phyloP scores from a whole-genome alignment of 2,113 vertebrate species.

The Peromyscus polionotus region DNA sequence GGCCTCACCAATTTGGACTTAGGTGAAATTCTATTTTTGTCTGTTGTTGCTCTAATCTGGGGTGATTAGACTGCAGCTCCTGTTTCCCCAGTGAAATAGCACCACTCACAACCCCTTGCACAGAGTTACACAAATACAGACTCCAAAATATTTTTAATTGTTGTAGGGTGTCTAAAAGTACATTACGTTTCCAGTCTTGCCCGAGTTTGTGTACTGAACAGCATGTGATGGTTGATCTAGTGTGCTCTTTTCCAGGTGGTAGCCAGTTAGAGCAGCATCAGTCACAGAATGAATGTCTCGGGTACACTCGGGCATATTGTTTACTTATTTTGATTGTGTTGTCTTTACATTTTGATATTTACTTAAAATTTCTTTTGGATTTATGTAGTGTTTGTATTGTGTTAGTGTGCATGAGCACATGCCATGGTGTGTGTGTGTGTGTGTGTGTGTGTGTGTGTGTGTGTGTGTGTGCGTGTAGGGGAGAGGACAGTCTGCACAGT shows the following conservation, averaged over 20 bases:
- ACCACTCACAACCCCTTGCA: neutral
- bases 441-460: neutral
- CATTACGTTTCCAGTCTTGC: slow-evolving; percentile 13
- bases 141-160: slow-evolving; percentile 5
- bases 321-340: slow-evolving; percentile 31
- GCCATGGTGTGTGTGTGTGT: too few species aligned
- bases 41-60: neutral
- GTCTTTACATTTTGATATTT: slow-evolving; percentile 29
- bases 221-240: neutral
- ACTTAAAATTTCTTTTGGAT: neutral
- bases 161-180: neutral
- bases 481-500: accelerated
- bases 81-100: neutral
- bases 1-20: neutral
- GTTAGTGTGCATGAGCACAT: too few species aligned
- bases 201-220: slow-evolving; percentile 16
- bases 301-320: neutral
- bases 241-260: neutral
- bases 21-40: neutral
- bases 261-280: neutral
- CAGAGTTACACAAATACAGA: neutral
- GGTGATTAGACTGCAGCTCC: too few species aligned
- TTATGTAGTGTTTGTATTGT: neutral
- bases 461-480: neutral
- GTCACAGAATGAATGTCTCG: neutral